Evolutionary conservation across 2,113 vertebrate genomes (phyloP).

Genomic region (Saiga tatarica): DNA sequence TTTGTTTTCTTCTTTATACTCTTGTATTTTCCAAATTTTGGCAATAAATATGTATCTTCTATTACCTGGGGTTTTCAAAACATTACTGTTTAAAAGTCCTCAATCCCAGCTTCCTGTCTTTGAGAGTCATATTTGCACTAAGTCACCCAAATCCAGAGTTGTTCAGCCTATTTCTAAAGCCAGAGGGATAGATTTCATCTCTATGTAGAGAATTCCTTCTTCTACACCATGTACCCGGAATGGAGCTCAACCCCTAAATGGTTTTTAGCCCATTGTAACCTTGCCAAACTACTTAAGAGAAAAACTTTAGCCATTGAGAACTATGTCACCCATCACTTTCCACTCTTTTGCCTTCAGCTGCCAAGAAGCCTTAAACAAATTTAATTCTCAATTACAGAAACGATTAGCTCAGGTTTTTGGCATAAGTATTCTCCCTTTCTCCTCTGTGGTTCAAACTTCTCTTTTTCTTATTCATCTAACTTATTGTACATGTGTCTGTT

Average conservation of each 20-base stretch:
- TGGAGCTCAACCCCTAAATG: not conserved
- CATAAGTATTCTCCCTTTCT: slow-evolving; percentile 50
- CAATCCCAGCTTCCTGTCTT: not conserved
- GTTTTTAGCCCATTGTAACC: not conserved
- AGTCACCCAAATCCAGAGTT: not conserved
- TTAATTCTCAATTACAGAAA: slow-evolving; percentile 57
- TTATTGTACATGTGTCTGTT: slow-evolving; percentile 38
- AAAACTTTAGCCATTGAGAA: not conserved
- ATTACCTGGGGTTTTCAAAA: not conserved
- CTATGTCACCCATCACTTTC: slow-evolving; percentile 21
- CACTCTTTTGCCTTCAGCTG: slow-evolving; percentile 24
- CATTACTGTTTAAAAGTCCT: not conserved
- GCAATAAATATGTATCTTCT: not conserved
- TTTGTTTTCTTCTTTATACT: slow-evolving; percentile 8
- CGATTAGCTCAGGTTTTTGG: slow-evolving; percentile 48
- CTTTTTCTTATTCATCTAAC: slow-evolving; percentile 44
- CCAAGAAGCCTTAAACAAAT: slow-evolving; percentile 62
- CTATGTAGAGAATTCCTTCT: not conserved
- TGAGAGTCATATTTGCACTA: not conserved
- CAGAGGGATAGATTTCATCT: not conserved
- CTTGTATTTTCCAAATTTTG: not conserved
- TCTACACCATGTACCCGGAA: not conserved
- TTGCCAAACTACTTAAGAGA: slow-evolving; percentile 36
- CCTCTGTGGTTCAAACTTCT: slow-evolving; percentile 49
- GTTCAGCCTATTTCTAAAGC: not conserved